Evolutionary conservation across 2,888 invertebrate genomes (phyloP), one percentile per base, ranked within the genome.

Genomic region (Dicycla oo): DNA sequence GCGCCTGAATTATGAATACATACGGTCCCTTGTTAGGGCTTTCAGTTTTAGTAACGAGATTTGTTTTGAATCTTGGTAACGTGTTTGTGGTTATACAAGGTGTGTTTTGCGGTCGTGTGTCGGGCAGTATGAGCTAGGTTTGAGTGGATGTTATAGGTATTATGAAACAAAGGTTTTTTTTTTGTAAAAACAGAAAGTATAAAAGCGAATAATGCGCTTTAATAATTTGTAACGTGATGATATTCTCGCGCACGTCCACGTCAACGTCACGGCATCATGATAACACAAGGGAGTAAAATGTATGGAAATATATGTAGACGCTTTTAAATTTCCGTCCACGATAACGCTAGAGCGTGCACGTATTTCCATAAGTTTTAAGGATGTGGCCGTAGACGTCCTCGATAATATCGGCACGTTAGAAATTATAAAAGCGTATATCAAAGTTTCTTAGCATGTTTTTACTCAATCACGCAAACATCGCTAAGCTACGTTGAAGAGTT

Each of bases 1-100:
- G 61, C 53, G 68, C 51, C 82, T 73, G 62, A 72, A 80, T 81
- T 78, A 80, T 81, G 73, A 81, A 80, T 77, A 57, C 40, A 80
- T 77, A 57, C 40, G 34, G 23, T 43, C 58, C 38, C 77, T 79
- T 76, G 66, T 77, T 66, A 68, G 30, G 23, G 78, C 56, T 57
- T 65, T 26, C 30, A 47, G 49, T 63, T 81, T 71, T 80, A 68
- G 62, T 58, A 54, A 69, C 38, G 66, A 57, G n/a, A 62, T 75
- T 61, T 65, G 57, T 69, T 70, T 60, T 38, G 20, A 4, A 51
- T 70, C 20, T 57, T 61, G 2, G 30, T 34, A 15, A 45, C 4
- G 45, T 30, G 10, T 23, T 18, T 47, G 53, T 69, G 49, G 70
- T 51, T 51, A 40, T 45, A 34, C 7, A 26, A 76, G 15, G 26